Base-by-base conservation (phyloP, 2,888 invertebrate species). In the Agriopis aurantiaria region DNA sequence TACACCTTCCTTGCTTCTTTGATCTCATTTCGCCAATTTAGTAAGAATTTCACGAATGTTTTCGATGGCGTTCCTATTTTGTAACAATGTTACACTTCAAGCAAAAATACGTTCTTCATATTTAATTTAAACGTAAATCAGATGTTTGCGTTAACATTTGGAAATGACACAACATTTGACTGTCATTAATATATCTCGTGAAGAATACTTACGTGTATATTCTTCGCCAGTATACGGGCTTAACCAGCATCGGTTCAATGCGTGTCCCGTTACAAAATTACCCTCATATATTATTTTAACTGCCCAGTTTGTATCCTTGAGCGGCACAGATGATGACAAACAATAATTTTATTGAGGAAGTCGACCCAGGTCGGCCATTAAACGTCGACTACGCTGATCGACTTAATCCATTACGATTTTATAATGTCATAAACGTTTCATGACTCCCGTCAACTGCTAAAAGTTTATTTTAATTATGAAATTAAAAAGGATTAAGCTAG, bases 281-380 rank as follows among this genome's bases (percentile, higher is more conserved):
- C 40, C 59, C 68, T 68, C 73, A 67, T 73, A 71, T 77, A 76
- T 73, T 63, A 76, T 75, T 75, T 77, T 73, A 74, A 75, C 68
- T 68, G 72, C 64, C 66, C 75, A 74, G 74, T 79, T 77, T 79
- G 78, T 79, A 76, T 79, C 76, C 75, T 71, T 74, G 75, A 75
- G 71, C 78, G 60, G 72, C 66, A 69, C 68, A 80, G 75, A 76
- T 78, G 80, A 83, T 82, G 85, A 85, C 85, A 87, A 85, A 82
- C 85, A 85, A 90, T 91, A 85, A 90, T 90, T 93, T 93, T 93
- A 93, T 92, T 90, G 92, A 91, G 93, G 93, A 93, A 92, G 92
- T 90, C 84, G 83, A 84, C 87, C 82, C 89, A 82, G 88, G 87
- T 80, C 85, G 89, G 82, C 90, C 91, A 89, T 92, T 91, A 92